These are phyloP conservation scores for Hirundo rustica DNA, from an alignment of 2,797 vertebrate species.

Conservation along the genomic window DNA sequence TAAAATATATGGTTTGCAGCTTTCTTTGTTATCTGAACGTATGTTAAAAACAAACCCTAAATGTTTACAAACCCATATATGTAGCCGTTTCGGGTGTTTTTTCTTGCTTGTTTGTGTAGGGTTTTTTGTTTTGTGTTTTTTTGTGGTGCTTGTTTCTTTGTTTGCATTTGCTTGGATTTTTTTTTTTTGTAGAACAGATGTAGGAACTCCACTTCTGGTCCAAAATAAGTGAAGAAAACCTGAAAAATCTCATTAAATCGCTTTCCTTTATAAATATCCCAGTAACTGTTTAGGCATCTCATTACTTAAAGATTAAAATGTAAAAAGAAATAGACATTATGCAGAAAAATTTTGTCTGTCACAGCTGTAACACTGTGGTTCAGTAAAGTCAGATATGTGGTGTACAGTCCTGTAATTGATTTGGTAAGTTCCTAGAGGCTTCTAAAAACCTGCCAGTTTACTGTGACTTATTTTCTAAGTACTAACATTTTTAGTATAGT, in stretches of 20 bases:
- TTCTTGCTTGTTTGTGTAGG: not conserved
- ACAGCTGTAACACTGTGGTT: not conserved
- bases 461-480: not conserved
- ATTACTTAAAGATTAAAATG: not conserved
- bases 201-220: not conserved
- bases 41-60: not conserved
- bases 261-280: not conserved
- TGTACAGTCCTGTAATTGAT: not conserved
- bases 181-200: not conserved
- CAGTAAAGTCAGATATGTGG: not conserved
- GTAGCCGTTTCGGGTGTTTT: not conserved
- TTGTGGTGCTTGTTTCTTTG: not conserved
- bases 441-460: not conserved
- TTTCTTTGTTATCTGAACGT: not conserved
- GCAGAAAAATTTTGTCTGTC: not conserved
- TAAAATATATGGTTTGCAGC: not conserved
- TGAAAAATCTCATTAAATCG: not conserved
- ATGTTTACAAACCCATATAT: not conserved
- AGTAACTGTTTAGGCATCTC: not conserved
- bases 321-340: not conserved
- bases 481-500: not conserved
- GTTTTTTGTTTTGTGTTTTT: not conserved
- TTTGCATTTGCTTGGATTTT: fast-evolving
- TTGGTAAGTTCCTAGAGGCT: not conserved
- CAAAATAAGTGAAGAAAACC: not conserved